Percentiles rank a stretch among this genome's conserved stretches.
These are phyloP conservation scores for Turritopsis rubra DNA, from an alignment of 30 jellyfish, hydroid and myxozoan genomes.

Conservation along the genomic window DNA sequence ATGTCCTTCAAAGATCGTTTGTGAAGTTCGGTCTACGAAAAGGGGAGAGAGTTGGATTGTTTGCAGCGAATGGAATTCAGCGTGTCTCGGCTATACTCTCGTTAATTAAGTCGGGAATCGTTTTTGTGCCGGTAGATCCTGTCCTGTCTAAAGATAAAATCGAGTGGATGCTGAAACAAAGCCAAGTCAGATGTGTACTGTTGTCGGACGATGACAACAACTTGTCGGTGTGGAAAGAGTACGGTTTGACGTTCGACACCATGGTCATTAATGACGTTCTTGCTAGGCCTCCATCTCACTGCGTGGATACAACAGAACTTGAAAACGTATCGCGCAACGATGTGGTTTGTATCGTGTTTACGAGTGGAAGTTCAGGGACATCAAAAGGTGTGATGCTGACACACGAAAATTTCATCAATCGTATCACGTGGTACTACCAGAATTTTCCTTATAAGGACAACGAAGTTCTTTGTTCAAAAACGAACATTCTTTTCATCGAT, in stretches of 20 bases:
- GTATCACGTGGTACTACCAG: background rate
- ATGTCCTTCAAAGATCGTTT: background rate
- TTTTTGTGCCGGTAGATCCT: background rate
- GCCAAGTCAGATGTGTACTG: background rate
- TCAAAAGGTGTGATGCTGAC: background rate
- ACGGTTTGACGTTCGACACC: background rate
- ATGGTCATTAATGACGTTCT: background rate
- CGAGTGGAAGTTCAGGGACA: background rate
- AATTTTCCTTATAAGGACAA: background rate
- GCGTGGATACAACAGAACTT: background rate
- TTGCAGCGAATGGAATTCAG: background rate
- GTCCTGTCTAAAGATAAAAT: background rate
- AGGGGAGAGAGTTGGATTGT: background rate
- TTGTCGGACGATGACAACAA: background rate
- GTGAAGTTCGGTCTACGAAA: background rate
- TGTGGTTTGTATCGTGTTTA: background rate
- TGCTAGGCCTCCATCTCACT: background rate
- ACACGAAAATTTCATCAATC: background rate
- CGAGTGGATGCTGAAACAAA: background rate
- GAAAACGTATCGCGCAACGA: background rate
- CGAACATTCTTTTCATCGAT: background rate
- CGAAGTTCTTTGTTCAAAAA: background rate
- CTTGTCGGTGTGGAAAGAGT: background rate
- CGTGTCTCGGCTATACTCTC: background rate
- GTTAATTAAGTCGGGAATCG: background rate